Evolutionary conservation across 2,113 vertebrate genomes (phyloP).

Genomic region (Ammodytes dubius): DNA sequence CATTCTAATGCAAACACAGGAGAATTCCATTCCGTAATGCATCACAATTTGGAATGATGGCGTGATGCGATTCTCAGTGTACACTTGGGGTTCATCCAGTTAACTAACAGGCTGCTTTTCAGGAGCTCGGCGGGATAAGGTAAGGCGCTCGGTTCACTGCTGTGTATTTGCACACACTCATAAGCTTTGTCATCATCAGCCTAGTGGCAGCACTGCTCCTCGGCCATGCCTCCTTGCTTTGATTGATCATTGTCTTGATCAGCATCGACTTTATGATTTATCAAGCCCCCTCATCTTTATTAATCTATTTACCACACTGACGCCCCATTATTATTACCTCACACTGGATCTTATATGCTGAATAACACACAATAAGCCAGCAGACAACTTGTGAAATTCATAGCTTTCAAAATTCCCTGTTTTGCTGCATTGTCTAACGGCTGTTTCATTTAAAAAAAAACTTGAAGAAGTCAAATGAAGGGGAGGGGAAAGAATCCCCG

Average conservation of each 20-base stretch:
- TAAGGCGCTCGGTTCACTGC: constrained; percentile 5
- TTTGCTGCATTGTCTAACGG: not conserved
- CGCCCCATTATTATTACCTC: constrained; percentile 58
- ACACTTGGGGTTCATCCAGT: not conserved
- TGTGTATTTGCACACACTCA: constrained; percentile 36
- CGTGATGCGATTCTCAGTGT: not conserved
- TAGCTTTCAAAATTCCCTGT: not conserved
- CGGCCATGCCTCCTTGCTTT: constrained; percentile 54
- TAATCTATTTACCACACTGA: constrained; percentile 63
- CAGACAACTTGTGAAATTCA: not conserved
- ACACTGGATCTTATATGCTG: constrained; percentile 42
- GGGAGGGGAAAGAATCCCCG: not conserved
- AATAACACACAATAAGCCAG: constrained; percentile 30
- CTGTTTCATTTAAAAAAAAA: not conserved
- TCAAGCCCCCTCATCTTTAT: constrained; percentile 62
- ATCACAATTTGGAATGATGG: not conserved
- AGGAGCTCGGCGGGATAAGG: constrained; percentile 15
- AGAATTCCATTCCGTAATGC: not conserved
- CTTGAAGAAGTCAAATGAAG: not conserved
- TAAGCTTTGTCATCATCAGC: constrained; percentile 61
- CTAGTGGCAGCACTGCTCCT: constrained; percentile 38
- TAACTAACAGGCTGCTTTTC: constrained; percentile 16
- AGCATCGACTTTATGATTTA: constrained; percentile 69
- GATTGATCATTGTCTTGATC: constrained; percentile 74
- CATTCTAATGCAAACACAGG: not conserved